A percentile compares a stretch with the other conserved stretches of the same genome.
phyloP scores from a whole-genome alignment of 2,113 vertebrate species.

The Carettochelys insculpta region DNA sequence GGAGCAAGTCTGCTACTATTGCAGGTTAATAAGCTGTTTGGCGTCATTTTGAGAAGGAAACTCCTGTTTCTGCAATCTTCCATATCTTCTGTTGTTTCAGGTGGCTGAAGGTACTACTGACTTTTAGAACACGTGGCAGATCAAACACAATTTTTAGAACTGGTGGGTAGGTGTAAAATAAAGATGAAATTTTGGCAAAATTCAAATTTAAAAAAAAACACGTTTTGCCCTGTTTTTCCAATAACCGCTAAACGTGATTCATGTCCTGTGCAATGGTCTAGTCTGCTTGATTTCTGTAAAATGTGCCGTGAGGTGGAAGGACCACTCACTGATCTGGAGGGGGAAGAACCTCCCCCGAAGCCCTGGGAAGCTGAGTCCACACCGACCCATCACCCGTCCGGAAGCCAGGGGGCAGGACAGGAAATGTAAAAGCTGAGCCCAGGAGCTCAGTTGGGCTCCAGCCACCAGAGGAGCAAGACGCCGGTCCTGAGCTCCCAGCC shows the following conservation, averaged over 20 bases:
- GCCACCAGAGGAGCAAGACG: no score
- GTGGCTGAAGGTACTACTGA: not conserved
- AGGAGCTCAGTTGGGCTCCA: no score
- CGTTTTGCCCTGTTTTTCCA: not conserved
- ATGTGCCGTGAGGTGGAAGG: no score
- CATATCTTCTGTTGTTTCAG: not conserved
- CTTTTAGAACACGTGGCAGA: not conserved
- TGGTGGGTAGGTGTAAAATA: not conserved
- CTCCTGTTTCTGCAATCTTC: not conserved
- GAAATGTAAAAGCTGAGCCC: no score
- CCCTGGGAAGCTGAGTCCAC: no score
- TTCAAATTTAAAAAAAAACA: not conserved
- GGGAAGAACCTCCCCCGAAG: no score
- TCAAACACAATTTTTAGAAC: not conserved
- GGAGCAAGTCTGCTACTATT: not conserved
- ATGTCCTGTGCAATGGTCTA: conserved; percentile 35
- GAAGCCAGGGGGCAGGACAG: no score
- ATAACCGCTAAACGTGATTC: conserved; percentile 7
- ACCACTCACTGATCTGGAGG: no score
- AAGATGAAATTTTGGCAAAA: not conserved
- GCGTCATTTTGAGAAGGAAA: not conserved
- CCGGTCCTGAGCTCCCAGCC: no score
- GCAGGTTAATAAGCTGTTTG: not conserved
- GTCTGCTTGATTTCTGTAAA: conserved; percentile 27
- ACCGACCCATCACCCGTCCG: no score